Base-by-base conservation (phyloP, 2,113 vertebrate genomes). In the Perca schrenkii region DNA sequence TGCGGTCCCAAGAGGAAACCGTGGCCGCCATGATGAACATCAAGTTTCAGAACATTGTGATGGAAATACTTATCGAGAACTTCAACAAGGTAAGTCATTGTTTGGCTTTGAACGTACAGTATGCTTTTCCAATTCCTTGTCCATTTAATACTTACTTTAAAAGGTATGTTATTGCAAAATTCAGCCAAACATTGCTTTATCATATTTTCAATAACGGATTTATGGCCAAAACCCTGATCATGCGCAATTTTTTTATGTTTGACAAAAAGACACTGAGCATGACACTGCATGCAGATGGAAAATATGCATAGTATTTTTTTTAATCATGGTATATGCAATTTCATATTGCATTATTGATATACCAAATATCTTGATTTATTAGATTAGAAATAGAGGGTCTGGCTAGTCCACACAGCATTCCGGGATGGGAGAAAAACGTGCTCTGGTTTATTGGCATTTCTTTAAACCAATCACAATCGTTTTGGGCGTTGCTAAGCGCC, bases 21-120 rank as follows among this genome's bases (percentile, higher is more conserved):
- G 98, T 99, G 86, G 98, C 98, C 8, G 98, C 98, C 78, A 99
- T 99, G 98, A 99, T 99, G 97, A 99, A 99, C 92, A 99, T 99
- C 86, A 99, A 99, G 88, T 99, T 99, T 93, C 98, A 99, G 94
- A 99, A 99, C 88, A 98, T 99, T 57, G 98, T 99, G 79, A 96
- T 99, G 72, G 98, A 99, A 92, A 99, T 99, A 87, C 95, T 99
- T 2, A 98, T 99, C 36, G 98, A 99, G 86, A 98, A 99, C 93
- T 98, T 97, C 86, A 97, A 96, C 84, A 99, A 99, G 96, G 98
- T 97, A 60, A 86, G 84, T 54, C 6, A 4, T 34, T 16, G 13
- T 66, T 62, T 61, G 6, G 17, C 14, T 66, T 43, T 46, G 21
- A 11, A 22, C 4, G 0, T 6, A 7, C 4, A 60, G 4, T 60